Evolutionary conservation across 2,113 vertebrate genomes (phyloP).

Genomic region (Eclectus roratus): DNA sequence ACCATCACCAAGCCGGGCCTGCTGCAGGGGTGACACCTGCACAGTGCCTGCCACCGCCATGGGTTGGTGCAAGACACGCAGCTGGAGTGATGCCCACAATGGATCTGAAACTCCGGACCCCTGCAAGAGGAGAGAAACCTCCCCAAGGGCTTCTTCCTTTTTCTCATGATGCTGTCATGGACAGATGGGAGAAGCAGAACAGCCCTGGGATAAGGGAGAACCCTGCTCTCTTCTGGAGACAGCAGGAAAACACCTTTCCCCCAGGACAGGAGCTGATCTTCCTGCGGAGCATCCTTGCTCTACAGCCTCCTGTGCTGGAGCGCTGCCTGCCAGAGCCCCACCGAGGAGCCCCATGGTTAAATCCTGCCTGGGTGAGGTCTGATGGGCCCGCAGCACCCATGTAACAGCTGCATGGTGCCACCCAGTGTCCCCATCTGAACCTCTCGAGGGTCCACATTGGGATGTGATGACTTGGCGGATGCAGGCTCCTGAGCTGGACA

Average conservation of each 20-base stretch:
- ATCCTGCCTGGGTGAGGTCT: background rate
- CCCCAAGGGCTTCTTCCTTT: background rate
- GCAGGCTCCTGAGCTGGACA: accelerated
- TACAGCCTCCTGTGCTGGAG: background rate
- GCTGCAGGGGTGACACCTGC: background rate
- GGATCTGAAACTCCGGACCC: background rate
- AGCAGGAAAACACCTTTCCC: background rate
- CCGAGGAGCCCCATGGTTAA: background rate
- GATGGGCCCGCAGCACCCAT: background rate
- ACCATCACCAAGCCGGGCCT: background rate
- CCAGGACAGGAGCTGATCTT: background rate
- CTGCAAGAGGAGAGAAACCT: background rate
- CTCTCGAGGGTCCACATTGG: accelerated
- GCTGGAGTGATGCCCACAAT: background rate
- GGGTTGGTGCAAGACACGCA: background rate
- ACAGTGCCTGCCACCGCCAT: accelerated
- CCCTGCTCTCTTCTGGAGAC: background rate
- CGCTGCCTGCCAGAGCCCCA: background rate
- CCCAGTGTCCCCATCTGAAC: background rate
- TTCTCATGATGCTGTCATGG: accelerated
- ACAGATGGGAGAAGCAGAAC: background rate
- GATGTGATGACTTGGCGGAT: background rate
- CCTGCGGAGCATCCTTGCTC: background rate
- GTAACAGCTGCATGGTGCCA: accelerated
- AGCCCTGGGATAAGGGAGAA: background rate